phyloP scores from a whole-genome alignment of 1,140 invertebrate species.

The Asobara japonica region DNA sequence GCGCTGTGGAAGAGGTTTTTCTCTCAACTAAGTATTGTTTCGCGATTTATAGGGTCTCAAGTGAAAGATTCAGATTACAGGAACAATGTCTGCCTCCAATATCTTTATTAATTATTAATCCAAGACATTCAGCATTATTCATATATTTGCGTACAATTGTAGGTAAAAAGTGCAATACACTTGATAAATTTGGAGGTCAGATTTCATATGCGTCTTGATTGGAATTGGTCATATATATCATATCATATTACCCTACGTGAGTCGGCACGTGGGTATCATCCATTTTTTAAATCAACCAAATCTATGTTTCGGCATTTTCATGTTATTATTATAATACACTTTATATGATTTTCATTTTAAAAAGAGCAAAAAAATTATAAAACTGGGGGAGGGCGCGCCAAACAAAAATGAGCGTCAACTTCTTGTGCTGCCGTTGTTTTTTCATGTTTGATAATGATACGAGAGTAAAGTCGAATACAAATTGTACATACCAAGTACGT shows the following conservation, averaged over 20 bases:
- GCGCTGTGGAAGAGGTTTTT: too few species aligned
- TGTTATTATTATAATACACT: conserved; percentile 21
- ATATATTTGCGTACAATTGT: too few species aligned
- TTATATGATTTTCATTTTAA: conserved; percentile 3
- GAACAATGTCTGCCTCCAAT: too few species aligned
- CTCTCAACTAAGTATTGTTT: too few species aligned
- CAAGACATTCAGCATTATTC: too few species aligned
- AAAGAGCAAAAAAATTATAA: conserved; percentile 20
- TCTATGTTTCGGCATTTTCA: conserved; percentile 26
- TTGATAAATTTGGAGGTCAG: too few species aligned
- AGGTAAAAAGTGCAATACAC: too few species aligned
- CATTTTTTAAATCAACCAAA: not conserved
- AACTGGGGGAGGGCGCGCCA: conserved; percentile 66
- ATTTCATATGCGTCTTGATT: not conserved
- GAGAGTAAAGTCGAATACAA: too few species aligned
- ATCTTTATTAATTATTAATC: too few species aligned
- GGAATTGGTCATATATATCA: too few species aligned
- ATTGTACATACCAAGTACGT: not conserved
- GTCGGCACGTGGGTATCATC: not conserved
- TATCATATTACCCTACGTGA: not conserved
- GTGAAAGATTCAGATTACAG: too few species aligned
- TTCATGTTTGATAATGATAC: conserved; percentile 27
- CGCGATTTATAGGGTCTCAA: too few species aligned
- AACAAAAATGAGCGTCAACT: conserved; percentile 96
- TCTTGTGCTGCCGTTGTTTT: conserved; percentile 74